A percentile compares a stretch with the other conserved stretches of the same genome.
These are phyloP conservation scores for Pseudochirops corinnae DNA, from an alignment of 2,797 vertebrate species.

Conservation along the genomic window DNA sequence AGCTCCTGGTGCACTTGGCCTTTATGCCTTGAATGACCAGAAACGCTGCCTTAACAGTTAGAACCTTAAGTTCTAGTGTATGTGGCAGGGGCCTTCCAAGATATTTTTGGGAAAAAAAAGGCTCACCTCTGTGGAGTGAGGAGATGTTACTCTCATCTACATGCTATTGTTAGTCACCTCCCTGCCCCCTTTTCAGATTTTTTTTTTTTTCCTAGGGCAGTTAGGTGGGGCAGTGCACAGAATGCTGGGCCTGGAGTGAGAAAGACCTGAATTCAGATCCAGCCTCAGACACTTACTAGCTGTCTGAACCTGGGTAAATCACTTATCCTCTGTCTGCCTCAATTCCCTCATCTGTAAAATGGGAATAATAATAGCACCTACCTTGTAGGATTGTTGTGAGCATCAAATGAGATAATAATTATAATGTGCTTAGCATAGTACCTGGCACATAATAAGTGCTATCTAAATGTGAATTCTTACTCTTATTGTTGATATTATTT, in stretches of 20 bases:
- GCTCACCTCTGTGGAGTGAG: not conserved
- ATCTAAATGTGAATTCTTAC: not conserved
- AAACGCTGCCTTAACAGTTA: not conserved
- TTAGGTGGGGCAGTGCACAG: not conserved
- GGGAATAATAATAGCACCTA: too few relatives aligned
- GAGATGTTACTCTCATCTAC: not conserved
- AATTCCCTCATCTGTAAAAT: too few relatives aligned
- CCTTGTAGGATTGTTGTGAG: too few relatives aligned
- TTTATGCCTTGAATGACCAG: not conserved
- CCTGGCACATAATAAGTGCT: not conserved
- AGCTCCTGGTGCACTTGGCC: not conserved
- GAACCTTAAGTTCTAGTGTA: not conserved
- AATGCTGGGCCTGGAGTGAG: not conserved
- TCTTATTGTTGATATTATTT: not conserved
- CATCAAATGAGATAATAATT: not conserved
- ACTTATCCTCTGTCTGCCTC: too few relatives aligned
- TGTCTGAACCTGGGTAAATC: too few relatives aligned
- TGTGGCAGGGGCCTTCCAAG: not conserved
- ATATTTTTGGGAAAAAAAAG: not conserved
- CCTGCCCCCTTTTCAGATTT: not conserved
- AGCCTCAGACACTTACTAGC: too few relatives aligned
- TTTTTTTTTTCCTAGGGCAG: not conserved
- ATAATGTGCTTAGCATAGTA: not conserved
- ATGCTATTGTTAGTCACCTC: not conserved
- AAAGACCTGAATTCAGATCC: too few relatives aligned